Conservation (phyloP, 2,888 invertebrate species). For the Colostygia pectinataria region DNA sequence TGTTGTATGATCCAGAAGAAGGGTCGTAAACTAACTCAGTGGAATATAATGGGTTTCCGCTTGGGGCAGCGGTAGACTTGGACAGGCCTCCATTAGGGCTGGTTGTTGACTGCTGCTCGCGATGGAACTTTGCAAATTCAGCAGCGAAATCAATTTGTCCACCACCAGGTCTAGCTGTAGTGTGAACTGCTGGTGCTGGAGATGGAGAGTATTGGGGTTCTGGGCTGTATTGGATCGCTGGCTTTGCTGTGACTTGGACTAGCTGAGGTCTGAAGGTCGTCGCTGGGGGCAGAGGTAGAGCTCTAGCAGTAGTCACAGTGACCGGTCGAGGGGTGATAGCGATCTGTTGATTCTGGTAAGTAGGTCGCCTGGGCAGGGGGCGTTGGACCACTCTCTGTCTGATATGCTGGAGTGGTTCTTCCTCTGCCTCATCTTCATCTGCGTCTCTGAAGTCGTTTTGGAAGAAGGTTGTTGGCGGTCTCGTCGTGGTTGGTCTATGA, state of each 20-base stretch:
- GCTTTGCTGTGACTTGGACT: conserved; percentile 82
- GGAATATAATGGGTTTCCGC: conserved; percentile 87
- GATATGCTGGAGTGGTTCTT: conserved; percentile 75
- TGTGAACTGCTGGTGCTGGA: conserved; percentile 58
- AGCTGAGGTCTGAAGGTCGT: conserved; percentile 86
- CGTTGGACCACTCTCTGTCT: conserved; percentile 76
- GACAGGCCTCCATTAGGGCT: conserved; percentile 52
- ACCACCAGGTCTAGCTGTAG: conserved; percentile 54
- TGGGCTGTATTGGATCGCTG: conserved; percentile 75
- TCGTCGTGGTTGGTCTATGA: conserved; percentile 72
- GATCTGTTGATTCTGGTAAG: conserved; percentile 78
- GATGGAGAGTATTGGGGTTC: conserved; percentile 57
- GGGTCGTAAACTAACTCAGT: conserved; percentile 91
- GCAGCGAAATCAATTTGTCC: conserved; percentile 86
- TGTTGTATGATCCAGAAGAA: conserved; percentile 89
- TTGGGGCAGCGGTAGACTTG: conserved; percentile 59
- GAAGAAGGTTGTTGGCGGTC: conserved; percentile 86
- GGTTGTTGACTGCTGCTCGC: conserved; percentile 82
- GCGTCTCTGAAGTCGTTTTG: conserved; percentile 87
- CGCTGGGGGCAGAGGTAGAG: conserved; percentile 84
- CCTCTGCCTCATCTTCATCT: conserved; percentile 84
- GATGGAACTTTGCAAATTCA: conserved; percentile 89
- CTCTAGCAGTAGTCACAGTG: conserved; percentile 72
- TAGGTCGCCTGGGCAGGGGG: conserved; percentile 66
- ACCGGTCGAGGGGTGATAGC: conserved; percentile 85